These are phyloP conservation scores for Hoplodrina ambigua DNA, from an alignment of 2,888 invertebrate genomes.

Conservation along the genomic window DNA sequence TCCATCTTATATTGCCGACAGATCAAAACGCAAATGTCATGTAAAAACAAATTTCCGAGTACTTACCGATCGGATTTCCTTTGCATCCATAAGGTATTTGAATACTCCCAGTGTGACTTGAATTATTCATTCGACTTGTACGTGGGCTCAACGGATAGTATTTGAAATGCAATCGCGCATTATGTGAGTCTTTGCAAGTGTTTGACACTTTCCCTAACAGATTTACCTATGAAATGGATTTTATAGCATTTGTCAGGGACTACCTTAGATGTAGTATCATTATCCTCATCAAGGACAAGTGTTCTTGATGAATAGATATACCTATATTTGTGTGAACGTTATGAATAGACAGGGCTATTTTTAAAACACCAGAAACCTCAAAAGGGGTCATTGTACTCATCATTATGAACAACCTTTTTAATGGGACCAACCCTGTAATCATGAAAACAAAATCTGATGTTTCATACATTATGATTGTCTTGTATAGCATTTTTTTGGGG, in stretches of 20 bases:
- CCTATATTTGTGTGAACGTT: too few species aligned
- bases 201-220: constrained; percentile 67
- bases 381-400: too few species aligned
- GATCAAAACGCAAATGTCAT: constrained; percentile 46
- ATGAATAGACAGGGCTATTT: too few species aligned
- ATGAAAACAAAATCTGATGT: too few species aligned
- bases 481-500: too few species aligned
- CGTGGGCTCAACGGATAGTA: constrained; percentile 73
- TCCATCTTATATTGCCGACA: too few species aligned
- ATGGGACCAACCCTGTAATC: too few species aligned
- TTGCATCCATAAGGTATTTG: constrained; percentile 69
- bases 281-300: too few species aligned
- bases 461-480: too few species aligned
- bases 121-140: constrained; percentile 81
- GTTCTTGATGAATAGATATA: background rate
- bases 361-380: too few species aligned
- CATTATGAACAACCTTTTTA: too few species aligned
- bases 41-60: constrained; percentile 67
- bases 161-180: constrained; percentile 81
- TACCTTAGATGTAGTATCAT: background rate
- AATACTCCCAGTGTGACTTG: constrained; percentile 68
- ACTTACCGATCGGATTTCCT: constrained; percentile 75
- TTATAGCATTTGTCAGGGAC: constrained; percentile 17
- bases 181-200: constrained; percentile 76
- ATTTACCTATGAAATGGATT: constrained; percentile 53